Evolutionary conservation across 2,888 invertebrate species (phyloP).

Genomic region (Lepidocyrtinus sp.): DNA sequence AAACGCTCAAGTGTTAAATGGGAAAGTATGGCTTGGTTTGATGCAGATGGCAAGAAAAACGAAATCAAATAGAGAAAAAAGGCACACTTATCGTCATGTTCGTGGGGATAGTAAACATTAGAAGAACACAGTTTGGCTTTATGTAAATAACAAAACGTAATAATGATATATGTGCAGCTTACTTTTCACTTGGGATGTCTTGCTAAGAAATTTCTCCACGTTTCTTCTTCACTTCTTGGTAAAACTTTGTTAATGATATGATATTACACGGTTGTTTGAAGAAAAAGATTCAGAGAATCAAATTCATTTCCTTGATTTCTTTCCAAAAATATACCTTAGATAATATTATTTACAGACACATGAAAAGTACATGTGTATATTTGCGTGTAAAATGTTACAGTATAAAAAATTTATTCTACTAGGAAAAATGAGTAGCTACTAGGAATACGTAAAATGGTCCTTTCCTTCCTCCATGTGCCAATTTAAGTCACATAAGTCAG

Average conservation of each 20-base stretch:
- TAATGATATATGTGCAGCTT: conserved; percentile 26
- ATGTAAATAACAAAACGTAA: neutral
- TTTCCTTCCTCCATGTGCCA: too few species aligned
- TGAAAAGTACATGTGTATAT: neutral
- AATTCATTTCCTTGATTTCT: conserved; percentile 46
- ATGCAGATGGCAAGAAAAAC: conserved; percentile 28
- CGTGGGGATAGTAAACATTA: neutral
- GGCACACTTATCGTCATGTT: conserved; percentile 25
- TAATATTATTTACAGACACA: conserved; percentile 11
- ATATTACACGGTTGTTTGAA: conserved; percentile 40
- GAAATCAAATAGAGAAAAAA: conserved; percentile 38
- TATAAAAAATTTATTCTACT: too few species aligned
- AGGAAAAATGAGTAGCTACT: too few species aligned
- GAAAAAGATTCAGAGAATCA: conserved; percentile 33
- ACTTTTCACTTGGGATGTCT: conserved; percentile 34
- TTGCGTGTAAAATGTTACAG: neutral
- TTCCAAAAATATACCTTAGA: conserved; percentile 32
- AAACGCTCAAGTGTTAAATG: too few species aligned
- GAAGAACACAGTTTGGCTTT: neutral
- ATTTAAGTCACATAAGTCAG: too few species aligned
- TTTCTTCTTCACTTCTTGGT: conserved; percentile 6
- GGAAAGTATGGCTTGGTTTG: neutral
- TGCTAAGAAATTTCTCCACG: conserved; percentile 22
- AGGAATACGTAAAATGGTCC: too few species aligned
- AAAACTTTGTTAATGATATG: neutral